phyloP scores from a whole-genome alignment of 2,888 invertebrate species.

The Tholera decimalis region DNA sequence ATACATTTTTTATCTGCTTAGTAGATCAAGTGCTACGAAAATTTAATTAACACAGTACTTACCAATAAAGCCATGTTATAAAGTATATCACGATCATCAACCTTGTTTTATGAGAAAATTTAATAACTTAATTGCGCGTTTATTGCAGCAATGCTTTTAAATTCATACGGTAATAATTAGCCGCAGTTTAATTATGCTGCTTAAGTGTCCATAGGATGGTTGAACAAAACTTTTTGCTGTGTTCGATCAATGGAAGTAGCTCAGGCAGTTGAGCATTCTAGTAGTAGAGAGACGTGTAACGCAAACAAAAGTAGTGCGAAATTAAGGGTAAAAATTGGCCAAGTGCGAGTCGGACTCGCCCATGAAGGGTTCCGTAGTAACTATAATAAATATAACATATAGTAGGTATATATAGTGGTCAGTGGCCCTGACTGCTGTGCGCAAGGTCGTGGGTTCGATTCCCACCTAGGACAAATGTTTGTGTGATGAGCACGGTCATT shows the following conservation, averaged over 20 bases:
- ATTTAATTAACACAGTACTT: slow-evolving; percentile 42
- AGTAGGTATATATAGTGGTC: no score
- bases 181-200: slow-evolving; percentile 66
- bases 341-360: no score
- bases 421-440: no score
- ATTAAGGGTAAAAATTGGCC: slow-evolving; percentile 83
- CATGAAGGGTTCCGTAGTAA: no score
- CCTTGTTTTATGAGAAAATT: slow-evolving; percentile 68
- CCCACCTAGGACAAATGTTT: no score
- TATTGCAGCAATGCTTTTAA: slow-evolving; percentile 73
- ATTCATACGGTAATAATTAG: slow-evolving; percentile 72
- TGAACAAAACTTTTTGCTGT: slow-evolving; percentile 62
- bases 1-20: slow-evolving; percentile 25
- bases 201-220: slow-evolving; percentile 65
- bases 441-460: no score
- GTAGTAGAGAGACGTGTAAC: slow-evolving; percentile 78
- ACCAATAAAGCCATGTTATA: slow-evolving; percentile 53
- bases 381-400: no score
- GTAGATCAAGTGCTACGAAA: slow-evolving; percentile 26
- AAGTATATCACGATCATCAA: slow-evolving; percentile 68
- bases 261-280: slow-evolving; percentile 74
- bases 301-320: slow-evolving; percentile 85
- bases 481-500: no score
- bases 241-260: slow-evolving; percentile 67
- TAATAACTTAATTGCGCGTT: slow-evolving; percentile 73